phyloP scores from a whole-genome alignment of 64 coral and sea anemone species.

The Montipora capricornis region DNA sequence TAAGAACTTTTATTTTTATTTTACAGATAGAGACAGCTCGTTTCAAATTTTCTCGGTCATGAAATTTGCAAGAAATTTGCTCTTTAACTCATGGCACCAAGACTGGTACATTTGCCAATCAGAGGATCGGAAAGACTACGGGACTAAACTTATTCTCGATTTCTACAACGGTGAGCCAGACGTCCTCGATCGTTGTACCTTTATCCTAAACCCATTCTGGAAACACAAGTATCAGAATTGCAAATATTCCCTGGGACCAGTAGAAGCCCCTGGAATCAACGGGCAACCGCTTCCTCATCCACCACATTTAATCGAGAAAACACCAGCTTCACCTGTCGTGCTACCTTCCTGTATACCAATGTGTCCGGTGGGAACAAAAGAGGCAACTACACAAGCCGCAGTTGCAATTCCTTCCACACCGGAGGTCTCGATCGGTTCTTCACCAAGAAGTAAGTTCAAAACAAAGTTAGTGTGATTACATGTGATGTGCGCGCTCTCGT shows the following conservation, averaged over 20 bases:
- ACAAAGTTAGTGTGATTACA: not conserved
- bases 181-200: constrained; percentile 28
- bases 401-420: not conserved
- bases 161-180: constrained; percentile 29
- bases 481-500: too few relatives aligned
- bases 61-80: not conserved
- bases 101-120: constrained; percentile 88
- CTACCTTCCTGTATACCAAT: constrained; percentile 15
- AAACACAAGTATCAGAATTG: not conserved
- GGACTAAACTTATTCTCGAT: not conserved
- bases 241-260: not conserved
- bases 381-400: not conserved
- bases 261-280: not conserved
- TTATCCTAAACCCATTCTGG: not conserved
- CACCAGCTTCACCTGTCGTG: not conserved
- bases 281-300: constrained; percentile 23
- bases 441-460: constrained; percentile 15
- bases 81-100: constrained; percentile 49
- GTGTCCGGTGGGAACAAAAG: not conserved
- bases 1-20: not conserved
- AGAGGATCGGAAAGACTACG: not conserved
- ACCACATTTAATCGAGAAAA: not conserved
- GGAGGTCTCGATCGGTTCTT: not conserved
- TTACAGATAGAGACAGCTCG: constrained; percentile 37
- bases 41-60: constrained; percentile 18